phyloP scores from a whole-genome alignment of 92 coral and sea anemone genomes.

The Heliopora coerulea region DNA sequence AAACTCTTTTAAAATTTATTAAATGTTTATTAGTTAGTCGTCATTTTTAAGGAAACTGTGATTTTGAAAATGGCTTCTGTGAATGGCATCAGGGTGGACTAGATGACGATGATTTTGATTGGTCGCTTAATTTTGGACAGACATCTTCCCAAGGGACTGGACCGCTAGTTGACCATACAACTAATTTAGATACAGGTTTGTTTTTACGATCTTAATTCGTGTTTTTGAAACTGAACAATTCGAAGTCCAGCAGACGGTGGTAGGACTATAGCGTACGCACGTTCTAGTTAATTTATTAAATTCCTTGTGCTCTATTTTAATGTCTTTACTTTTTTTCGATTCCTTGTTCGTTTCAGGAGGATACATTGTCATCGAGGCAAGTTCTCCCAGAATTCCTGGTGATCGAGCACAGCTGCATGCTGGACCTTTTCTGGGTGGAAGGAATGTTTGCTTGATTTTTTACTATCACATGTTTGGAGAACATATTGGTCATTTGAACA shows the following conservation, averaged over 20 bases:
- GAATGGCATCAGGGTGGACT: background rate
- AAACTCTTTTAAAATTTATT: background rate
- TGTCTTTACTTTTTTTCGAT: too few relatives aligned
- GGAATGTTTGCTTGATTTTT: slow-evolving; percentile 5
- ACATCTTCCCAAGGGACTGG: slow-evolving; percentile 16
- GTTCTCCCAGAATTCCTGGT: background rate
- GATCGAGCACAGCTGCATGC: background rate
- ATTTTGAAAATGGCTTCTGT: slow-evolving; percentile 18
- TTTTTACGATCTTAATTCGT: background rate
- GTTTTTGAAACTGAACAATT: too few relatives aligned
- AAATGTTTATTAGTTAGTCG: background rate
- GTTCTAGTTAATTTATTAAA: too few relatives aligned
- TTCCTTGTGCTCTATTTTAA: too few relatives aligned
- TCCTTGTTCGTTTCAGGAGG: background rate
- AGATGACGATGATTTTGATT: slow-evolving; percentile 14
- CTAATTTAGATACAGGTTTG: background rate
- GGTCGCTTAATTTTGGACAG: background rate
- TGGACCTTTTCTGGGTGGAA: slow-evolving; percentile 5
- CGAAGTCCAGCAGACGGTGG: too few relatives aligned
- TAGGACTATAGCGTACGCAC: too few relatives aligned
- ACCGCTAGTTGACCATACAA: slow-evolving; percentile 7
- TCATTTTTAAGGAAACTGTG: slow-evolving; percentile 5
- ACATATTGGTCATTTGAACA: slow-evolving; percentile 8
- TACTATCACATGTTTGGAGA: slow-evolving; percentile 20
- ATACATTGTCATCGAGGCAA: slow-evolving; percentile 16